A percentile compares a stretch with the other conserved stretches of the same genome.
phyloP scores from a whole-genome alignment of 2,888 invertebrate species.

The Drosophila kanekoi region DNA sequence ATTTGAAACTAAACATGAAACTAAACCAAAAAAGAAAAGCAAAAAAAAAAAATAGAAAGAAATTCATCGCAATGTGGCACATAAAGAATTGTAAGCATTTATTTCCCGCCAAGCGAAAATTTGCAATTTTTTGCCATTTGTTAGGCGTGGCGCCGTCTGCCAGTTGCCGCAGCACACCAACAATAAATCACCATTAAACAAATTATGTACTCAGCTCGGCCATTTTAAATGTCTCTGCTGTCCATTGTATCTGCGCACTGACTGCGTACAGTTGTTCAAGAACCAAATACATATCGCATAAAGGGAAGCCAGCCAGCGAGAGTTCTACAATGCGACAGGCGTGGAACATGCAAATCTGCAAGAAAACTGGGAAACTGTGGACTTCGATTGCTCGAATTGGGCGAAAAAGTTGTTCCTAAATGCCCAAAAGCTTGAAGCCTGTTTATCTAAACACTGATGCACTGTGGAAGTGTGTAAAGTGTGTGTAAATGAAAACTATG shows the following conservation, averaged over 20 bases:
- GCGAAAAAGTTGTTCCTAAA: neutral
- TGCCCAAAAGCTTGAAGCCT: no score
- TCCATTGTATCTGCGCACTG: slow-evolving; percentile 54
- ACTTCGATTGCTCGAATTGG: neutral
- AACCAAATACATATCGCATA: slow-evolving; percentile 25
- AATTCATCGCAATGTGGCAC: slow-evolving; percentile 30
- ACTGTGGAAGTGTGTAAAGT: no score
- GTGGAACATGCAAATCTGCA: slow-evolving; percentile 10
- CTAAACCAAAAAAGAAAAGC: neutral
- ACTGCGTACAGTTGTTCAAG: slow-evolving; percentile 32
- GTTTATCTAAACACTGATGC: no score
- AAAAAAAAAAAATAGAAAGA: neutral
- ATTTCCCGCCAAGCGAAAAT: slow-evolving; percentile 44
- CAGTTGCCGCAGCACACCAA: slow-evolving; percentile 42
- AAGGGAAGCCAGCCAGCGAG: neutral
- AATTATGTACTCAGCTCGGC: slow-evolving; percentile 76
- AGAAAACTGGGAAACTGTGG: slow-evolving; percentile 26
- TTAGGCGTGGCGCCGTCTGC: slow-evolving; percentile 46
- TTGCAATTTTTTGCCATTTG: slow-evolving; percentile 69
- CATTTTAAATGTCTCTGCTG: slow-evolving; percentile 67
- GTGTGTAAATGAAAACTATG: no score
- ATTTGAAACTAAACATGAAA: neutral
- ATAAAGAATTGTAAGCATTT: slow-evolving; percentile 55
- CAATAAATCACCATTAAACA: slow-evolving; percentile 79
- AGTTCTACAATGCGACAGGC: slow-evolving; percentile 12